Evolutionary conservation across 2,888 invertebrate species (phyloP), one percentile per base, ranked within the genome.

Genomic region (Podabrus alpinus): DNA sequence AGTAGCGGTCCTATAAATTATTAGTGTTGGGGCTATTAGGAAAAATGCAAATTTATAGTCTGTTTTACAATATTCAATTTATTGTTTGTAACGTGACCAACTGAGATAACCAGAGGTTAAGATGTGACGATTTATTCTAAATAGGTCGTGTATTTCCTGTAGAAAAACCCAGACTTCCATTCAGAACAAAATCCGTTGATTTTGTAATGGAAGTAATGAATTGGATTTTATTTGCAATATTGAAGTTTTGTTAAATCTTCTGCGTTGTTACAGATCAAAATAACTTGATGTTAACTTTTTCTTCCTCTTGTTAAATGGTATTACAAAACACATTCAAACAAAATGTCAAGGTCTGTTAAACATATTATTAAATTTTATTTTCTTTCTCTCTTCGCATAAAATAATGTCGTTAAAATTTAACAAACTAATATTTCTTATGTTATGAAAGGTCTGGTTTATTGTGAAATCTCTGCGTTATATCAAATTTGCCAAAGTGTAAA

Each of bases 301-400:
- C 29, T 45, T 45, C n/a, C 45, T 45, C 45, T 45, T n/a, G 2
- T 45, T n/a, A 45, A 45, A n/a, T 45, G 45, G 13, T 45, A 45
- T 45, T 45, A 59, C 15, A 60, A 60, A 24, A 24, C 59, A 68
- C 9, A 59, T 61, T 69, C 17, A 59, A 29, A 70, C 45, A 64
- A 71, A 71, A 71, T 71, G 70, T 71, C 70, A 71, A 71, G 70
- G 70, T 29, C 45, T 71, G 13, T 15, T 21, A 45, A 64, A 71
- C 15, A 19, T 64, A 71, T 19, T 71, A 45, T 45, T 45, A 45
- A 45, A n/a, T 21, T 21, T 21, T 19, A n/a, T 45, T 45, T 45
- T 45, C n/a, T 45, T 0, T 45, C 45, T 45, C 45, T 45, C 45
- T 45, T n/a, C n/a, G n/a, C 45, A 45, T n/a, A 45, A 45, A 45